Conservation (phyloP, 2,113 vertebrate species). For the Hemibagrus wyckioides region DNA sequence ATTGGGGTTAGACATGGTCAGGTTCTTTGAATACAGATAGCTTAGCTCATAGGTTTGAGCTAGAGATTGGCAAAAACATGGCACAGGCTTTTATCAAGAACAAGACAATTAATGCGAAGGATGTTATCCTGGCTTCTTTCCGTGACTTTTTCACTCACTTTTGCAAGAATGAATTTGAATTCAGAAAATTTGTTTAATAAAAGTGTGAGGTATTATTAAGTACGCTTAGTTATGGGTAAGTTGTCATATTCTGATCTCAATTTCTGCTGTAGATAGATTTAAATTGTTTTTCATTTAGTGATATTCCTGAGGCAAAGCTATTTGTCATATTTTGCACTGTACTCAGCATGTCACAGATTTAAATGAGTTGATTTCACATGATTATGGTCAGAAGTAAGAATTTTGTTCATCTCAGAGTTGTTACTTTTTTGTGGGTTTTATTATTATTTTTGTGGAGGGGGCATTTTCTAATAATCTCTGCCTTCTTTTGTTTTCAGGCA, state of each 20-base stretch:
- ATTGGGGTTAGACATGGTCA: conserved; percentile 49
- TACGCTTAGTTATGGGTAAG: neutral
- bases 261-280: neutral
- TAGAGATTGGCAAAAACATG: conserved; percentile 31
- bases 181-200: conserved; percentile 23
- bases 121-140: conserved; percentile 31
- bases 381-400: neutral
- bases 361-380: neutral
- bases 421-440: neutral
- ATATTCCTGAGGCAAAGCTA: neutral
- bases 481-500: conserved; percentile 76
- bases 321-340: neutral
- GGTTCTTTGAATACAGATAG: conserved; percentile 52
- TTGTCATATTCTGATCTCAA: neutral
- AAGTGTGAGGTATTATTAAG: neutral
- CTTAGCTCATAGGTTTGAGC: conserved; percentile 47
- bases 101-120: conserved; percentile 41
- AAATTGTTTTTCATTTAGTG: neutral
- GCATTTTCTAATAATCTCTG: conserved; percentile 25
- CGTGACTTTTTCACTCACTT: neutral
- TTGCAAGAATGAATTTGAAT: conserved; percentile 22
- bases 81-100: conserved; percentile 44
- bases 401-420: neutral
- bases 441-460: neutral
- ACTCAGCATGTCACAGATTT: neutral